These are phyloP conservation scores for Sisyra nigra DNA, from an alignment of 2,888 invertebrate genomes.

Conservation along the genomic window DNA sequence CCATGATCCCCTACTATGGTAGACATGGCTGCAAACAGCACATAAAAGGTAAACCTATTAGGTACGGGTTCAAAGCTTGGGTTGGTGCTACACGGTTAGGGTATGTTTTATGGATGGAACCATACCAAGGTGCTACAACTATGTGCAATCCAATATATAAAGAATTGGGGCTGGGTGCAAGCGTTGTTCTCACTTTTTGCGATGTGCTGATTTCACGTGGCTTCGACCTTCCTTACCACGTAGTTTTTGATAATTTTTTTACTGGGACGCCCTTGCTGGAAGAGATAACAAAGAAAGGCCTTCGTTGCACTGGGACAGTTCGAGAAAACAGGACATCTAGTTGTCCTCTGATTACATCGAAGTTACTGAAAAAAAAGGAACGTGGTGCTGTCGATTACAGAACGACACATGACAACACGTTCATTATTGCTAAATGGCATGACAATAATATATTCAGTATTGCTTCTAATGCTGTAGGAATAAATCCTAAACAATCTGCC, in stretches of 20 bases:
- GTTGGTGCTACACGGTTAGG: slow-evolving; percentile 2
- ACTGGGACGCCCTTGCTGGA: background rate
- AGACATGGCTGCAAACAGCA: slow-evolving; percentile 5
- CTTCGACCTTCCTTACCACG: background rate
- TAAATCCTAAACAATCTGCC: background rate
- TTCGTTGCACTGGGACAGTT: background rate
- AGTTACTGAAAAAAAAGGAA: slow-evolving; percentile 1
- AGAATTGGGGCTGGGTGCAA: slow-evolving; percentile 4
- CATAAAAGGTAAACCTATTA: slow-evolving; percentile 4
- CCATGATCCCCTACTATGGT: slow-evolving; percentile 5
- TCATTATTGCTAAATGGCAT: slow-evolving; percentile 1
- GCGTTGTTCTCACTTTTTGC: slow-evolving; percentile 4
- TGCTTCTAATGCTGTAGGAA: slow-evolving; percentile 1
- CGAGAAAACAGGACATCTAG: background rate
- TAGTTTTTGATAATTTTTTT: slow-evolving; percentile 3
- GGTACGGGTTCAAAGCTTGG: slow-evolving; percentile 5
- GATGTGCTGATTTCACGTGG: background rate
- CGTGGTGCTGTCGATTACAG: background rate
- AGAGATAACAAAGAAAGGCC: background rate
- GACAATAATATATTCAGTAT: background rate
- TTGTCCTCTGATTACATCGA: background rate
- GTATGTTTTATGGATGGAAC: slow-evolving; percentile 2
- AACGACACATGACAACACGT: background rate
- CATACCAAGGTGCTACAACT: slow-evolving; percentile 5
- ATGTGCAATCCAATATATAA: background rate